Conservation (phyloP, 1,140 invertebrate species). For the Lineus longissimus region DNA sequence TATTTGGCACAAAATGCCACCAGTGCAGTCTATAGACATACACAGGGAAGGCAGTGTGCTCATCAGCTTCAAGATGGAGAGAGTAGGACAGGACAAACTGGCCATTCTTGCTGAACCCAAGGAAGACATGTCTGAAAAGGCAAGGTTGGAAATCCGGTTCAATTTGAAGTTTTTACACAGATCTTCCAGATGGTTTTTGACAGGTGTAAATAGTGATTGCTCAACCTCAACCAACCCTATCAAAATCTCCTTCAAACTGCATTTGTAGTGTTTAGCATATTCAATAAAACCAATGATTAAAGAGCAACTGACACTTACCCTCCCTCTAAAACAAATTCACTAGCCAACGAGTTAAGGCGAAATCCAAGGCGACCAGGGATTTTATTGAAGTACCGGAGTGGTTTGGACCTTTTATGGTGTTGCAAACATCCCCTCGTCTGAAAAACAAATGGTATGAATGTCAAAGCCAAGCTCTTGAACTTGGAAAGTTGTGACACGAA, state of each 20-base stretch:
- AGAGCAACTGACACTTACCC: constrained; percentile 41
- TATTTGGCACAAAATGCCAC: constrained; percentile 67
- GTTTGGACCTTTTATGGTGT: constrained; percentile 13
- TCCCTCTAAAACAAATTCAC: constrained; percentile 47
- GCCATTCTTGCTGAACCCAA: constrained; percentile 89
- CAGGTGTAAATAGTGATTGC: not conserved
- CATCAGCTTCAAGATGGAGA: constrained; percentile 60
- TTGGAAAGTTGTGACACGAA: too few species aligned
- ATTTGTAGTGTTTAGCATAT: not conserved
- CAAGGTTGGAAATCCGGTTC: constrained; percentile 14
- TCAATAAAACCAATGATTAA: constrained; percentile 13
- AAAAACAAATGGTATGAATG: too few species aligned
- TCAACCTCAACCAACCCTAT: constrained; percentile 1
- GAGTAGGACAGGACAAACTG: constrained; percentile 87
- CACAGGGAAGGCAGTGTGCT: constrained; percentile 48
- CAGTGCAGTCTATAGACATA: constrained; percentile 64
- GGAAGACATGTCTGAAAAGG: constrained; percentile 72
- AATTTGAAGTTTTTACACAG: not conserved
- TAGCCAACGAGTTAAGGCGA: constrained; percentile 43
- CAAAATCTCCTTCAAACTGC: not conserved
- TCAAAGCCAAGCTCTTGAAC: too few species aligned
- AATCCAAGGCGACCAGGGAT: constrained; percentile 52
- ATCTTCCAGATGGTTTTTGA: not conserved
- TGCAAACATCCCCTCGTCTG: constrained; percentile 26
- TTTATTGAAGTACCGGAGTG: constrained; percentile 42